Evolutionary conservation across 2,797 vertebrate species (phyloP), one percentile per base, ranked within the genome.

Genomic region (Yasuhikotakia modesta): DNA sequence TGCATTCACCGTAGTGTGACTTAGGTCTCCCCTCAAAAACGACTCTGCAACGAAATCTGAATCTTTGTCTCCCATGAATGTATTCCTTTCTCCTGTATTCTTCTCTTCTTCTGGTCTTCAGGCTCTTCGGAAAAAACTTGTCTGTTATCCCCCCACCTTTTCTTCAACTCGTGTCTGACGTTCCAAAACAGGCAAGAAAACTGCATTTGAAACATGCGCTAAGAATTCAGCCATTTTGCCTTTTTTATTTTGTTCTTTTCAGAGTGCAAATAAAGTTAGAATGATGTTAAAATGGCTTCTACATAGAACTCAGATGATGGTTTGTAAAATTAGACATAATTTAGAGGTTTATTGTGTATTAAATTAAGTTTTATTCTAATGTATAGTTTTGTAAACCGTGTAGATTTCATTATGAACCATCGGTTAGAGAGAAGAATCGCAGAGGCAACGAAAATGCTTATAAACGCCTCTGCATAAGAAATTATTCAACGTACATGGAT

Each of bases 1-100:
- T 94, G 96, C 97, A 98, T 98, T 99, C 97, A 98, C 96, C 96
- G 93, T 96, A 94, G 96, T 97, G 97, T 97, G 96, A 98, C 96
- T 98, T 98, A 97, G 95, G 94, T 86, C 95, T 93, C 94, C 94
- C 95, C 92, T 92, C 92, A 94, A 93, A 93, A 58, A 27, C 92
- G 93, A 93, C 94, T 91, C 92, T 89, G 85, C 83, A 83, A 87
- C 75, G 83, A 93, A 94, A 92, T 92, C 89, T 92, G 92, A 93
- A 93, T 94, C 93, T 92, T 86, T 91, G 92, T 78, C 68, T 96
- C 95, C 92, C 94, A 97, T 97, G 97, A 99, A 99, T 99, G 96
- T 99, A 98, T 96, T 95, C 95, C 90, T 91, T 88, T 64, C 39
- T 75, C 65, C 61, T 39, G 73, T 67, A 58, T 35, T 58, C 67